phyloP scores from a whole-genome alignment of 2,797 vertebrate species.

The Margarornis squamiger region DNA sequence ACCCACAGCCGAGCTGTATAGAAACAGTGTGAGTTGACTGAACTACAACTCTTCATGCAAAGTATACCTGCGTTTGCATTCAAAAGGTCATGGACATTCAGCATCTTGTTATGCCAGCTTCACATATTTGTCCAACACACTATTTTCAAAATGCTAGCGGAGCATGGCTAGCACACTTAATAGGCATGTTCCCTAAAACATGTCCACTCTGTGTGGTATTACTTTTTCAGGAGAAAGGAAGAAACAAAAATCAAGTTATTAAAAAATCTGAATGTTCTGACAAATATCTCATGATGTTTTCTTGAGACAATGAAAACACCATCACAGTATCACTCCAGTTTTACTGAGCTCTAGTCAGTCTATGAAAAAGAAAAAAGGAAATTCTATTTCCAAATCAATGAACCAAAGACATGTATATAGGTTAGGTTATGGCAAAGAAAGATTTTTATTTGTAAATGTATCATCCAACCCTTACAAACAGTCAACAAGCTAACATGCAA shows the following conservation, averaged over 20 bases:
- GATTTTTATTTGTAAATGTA: not conserved
- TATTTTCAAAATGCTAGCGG: not conserved
- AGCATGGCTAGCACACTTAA: not conserved
- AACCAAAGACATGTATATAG: not conserved
- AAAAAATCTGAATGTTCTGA: not conserved
- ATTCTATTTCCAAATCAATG: not conserved
- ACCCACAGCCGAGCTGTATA: not conserved
- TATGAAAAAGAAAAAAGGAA: not conserved
- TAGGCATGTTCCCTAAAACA: not conserved
- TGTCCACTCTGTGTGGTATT: not conserved
- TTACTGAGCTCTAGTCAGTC: not conserved
- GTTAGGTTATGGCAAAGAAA: not conserved
- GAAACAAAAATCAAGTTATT: not conserved
- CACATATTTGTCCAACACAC: rapidly evolving
- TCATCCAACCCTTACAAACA: not conserved
- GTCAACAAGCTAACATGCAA: not conserved
- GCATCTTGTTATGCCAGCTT: not conserved
- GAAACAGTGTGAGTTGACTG: not conserved
- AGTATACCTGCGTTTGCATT: not conserved
- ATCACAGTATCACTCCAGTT: not conserved
- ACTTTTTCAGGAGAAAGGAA: not conserved
- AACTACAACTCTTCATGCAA: not conserved
- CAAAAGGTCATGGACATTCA: not conserved
- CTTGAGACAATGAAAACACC: not conserved
- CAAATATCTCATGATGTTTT: not conserved